These are phyloP conservation scores for Mythimna pallens DNA, from an alignment of 2,888 invertebrate species.

Conservation along the genomic window DNA sequence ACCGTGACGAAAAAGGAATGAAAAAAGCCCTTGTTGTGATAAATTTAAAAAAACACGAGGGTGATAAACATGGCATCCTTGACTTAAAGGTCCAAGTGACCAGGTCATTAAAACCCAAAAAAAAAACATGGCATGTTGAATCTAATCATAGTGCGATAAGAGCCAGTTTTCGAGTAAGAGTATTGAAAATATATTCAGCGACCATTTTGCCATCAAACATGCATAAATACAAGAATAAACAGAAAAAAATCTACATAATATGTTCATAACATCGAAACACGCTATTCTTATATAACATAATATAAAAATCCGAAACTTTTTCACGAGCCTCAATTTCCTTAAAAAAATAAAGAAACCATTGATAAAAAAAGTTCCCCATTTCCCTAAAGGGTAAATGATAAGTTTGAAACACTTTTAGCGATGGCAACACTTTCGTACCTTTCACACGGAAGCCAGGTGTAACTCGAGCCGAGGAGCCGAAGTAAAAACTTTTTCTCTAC, in stretches of 20 bases:
- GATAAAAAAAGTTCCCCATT: constrained; percentile 61
- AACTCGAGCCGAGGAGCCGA: constrained; percentile 61
- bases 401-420: constrained; percentile 55
- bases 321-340: constrained; percentile 21
- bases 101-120: too few relatives aligned
- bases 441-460: constrained; percentile 60
- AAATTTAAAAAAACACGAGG: too few relatives aligned
- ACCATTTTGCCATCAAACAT: neutral
- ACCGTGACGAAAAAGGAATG: too few relatives aligned
- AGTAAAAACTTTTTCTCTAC: constrained; percentile 65
- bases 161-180: too few relatives aligned
- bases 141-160: too few relatives aligned
- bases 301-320: neutral
- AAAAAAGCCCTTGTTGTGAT: too few relatives aligned
- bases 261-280: neutral
- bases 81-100: too few relatives aligned
- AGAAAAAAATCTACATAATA: neutral
- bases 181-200: neutral
- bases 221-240: neutral
- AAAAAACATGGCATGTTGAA: too few relatives aligned
- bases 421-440: constrained; percentile 52
- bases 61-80: too few relatives aligned
- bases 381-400: constrained; percentile 68
- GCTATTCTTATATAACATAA: neutral
- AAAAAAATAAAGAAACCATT: constrained; percentile 8